Evolutionary conservation across 2,888 invertebrate species (phyloP).

Genomic region (Hemistola chrysoprasaria): DNA sequence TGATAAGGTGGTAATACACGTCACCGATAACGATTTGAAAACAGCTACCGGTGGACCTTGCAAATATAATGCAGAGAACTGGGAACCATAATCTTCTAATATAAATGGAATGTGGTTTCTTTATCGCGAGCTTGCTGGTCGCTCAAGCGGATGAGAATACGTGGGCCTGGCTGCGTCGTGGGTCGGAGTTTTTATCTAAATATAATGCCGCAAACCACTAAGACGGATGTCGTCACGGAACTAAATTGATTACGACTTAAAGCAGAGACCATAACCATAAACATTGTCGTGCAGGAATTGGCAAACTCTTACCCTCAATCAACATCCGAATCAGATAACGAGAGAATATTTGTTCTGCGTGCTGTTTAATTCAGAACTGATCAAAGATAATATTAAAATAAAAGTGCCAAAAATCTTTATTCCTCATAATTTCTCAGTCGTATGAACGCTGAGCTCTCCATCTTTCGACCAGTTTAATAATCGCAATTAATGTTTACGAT

Average conservation of each 20-base stretch:
- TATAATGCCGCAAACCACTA: constrained; percentile 12
- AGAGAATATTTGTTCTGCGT: constrained; percentile 3
- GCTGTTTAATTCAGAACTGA: too few species aligned
- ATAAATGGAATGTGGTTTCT: constrained; percentile 40
- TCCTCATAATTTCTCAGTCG: constrained; percentile 21
- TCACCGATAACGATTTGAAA: constrained; percentile 41
- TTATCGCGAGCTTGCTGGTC: constrained; percentile 23
- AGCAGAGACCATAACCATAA: constrained; percentile 11
- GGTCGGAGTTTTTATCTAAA: constrained; percentile 31
- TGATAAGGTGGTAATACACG: constrained; percentile 38
- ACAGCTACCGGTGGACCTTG: constrained; percentile 42
- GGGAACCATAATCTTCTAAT: constrained; percentile 29
- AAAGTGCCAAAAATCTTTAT: constrained; percentile 28
- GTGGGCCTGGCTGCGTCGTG: constrained; percentile 26
- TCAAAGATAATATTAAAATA: too few species aligned
- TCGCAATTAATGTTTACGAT: constrained; percentile 63
- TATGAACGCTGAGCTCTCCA: constrained; percentile 25
- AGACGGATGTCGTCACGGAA: constrained; percentile 43
- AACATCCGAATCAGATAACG: constrained; percentile 24
- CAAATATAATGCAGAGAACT: constrained; percentile 34
- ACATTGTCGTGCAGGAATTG: constrained; percentile 16
- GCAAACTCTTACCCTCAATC: constrained; percentile 18
- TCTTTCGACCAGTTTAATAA: constrained; percentile 44
- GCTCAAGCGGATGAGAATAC: constrained; percentile 37
- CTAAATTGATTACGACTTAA: constrained; percentile 33